A percentile compares a stretch with the other conserved stretches of the same genome.
Evolutionary conservation across 1,140 invertebrate genomes (phyloP).

Genomic region (Drosophila fuyamai): DNA sequence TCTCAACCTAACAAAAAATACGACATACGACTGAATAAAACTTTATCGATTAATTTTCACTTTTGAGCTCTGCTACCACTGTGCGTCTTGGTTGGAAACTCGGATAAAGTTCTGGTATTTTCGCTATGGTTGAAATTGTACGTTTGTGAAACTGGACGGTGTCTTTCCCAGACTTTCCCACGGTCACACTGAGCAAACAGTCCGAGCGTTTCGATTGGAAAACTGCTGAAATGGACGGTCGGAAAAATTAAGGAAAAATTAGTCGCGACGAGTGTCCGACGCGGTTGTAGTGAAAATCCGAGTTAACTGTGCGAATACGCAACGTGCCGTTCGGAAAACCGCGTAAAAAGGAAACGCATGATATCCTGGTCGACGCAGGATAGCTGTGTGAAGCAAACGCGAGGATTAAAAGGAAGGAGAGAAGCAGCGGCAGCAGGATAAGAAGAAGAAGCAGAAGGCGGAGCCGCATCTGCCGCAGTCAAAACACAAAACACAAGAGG

Average conservation of each 20-base stretch:
- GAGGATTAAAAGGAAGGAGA: slow-evolving; percentile 42
- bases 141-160: too few relatives aligned
- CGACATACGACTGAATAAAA: too few relatives aligned
- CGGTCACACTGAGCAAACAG: background rate
- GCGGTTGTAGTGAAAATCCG: slow-evolving; percentile 3
- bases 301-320: background rate
- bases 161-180: too few relatives aligned
- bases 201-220: background rate
- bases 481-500: slow-evolving; percentile 56
- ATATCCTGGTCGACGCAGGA: slow-evolving; percentile 75
- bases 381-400: slow-evolving; percentile 64
- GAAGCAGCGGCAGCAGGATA: background rate
- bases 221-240: slow-evolving; percentile 18
- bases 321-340: background rate
- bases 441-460: slow-evolving; percentile 42
- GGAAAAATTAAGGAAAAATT: slow-evolving; percentile 1
- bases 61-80: too few relatives aligned
- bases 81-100: too few relatives aligned
- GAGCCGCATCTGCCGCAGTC: slow-evolving; percentile 47
- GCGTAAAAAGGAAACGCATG: slow-evolving; percentile 5
- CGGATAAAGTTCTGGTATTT: too few relatives aligned
- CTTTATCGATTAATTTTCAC: too few relatives aligned
- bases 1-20: too few relatives aligned
- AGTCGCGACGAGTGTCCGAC: background rate
- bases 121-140: too few relatives aligned